Conservation (phyloP, 2,888 invertebrate genomes). For the Neoscelio sp. region DNA sequence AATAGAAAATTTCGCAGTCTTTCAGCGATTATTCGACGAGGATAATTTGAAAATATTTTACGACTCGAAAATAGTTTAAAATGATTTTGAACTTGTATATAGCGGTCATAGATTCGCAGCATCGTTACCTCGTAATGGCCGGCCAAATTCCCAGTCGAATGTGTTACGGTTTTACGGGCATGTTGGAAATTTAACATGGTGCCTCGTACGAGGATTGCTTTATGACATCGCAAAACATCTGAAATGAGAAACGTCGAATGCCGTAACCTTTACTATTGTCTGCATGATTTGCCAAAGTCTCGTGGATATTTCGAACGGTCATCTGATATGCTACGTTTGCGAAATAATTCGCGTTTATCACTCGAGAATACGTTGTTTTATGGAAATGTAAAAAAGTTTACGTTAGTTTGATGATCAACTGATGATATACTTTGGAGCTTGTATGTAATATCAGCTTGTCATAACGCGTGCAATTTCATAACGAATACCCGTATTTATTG, state of each 20-base stretch:
- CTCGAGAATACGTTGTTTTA: slow-evolving; percentile 5
- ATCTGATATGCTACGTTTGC: slow-evolving; percentile 31
- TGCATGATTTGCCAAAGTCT: slow-evolving; percentile 39
- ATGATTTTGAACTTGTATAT: slow-evolving; percentile 26
- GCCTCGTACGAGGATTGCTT: slow-evolving; percentile 66
- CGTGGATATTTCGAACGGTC: slow-evolving; percentile 12
- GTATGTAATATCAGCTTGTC: background rate
- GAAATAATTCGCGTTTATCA: slow-evolving; percentile 22
- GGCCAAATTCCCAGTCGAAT: slow-evolving; percentile 70
- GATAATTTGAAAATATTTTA: slow-evolving; percentile 23
- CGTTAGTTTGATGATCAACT: background rate
- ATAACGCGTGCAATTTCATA: slow-evolving; percentile 12
- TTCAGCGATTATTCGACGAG: too few relatives aligned
- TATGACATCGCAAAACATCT: slow-evolving; percentile 74
- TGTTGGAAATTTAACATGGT: slow-evolving; percentile 76
- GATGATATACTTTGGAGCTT: slow-evolving; percentile 5
- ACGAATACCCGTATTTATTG: slow-evolving; percentile 30
- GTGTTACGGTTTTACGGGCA: slow-evolving; percentile 75
- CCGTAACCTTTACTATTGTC: slow-evolving; percentile 81
- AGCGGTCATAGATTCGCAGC: slow-evolving; percentile 18
- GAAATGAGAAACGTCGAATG: slow-evolving; percentile 71
- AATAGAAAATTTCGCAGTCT: too few relatives aligned
- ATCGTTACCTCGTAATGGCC: slow-evolving; percentile 69
- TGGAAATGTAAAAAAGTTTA: slow-evolving; percentile 6
- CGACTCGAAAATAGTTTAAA: slow-evolving; percentile 29